Evolutionary conservation across 2,888 invertebrate species (phyloP), one percentile per base, ranked within the genome.

Genomic region (Elaeidobius kamerunicus): DNA sequence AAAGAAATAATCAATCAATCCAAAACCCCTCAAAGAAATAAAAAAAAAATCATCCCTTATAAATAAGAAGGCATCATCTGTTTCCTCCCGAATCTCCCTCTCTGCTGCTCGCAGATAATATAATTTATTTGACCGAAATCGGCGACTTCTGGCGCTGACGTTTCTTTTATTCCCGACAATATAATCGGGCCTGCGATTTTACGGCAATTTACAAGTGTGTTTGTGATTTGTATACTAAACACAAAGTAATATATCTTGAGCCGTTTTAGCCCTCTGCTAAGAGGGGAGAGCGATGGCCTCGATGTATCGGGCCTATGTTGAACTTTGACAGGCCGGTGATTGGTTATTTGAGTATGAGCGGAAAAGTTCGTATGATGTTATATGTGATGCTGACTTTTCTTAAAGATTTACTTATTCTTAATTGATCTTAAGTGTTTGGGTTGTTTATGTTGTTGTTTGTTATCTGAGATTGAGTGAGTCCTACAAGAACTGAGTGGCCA

Each of bases 221-320:
- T 56, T 56, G 56, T 58, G 58, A 58, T 58, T 58, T 58, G 56
- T 58, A 58, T 58, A 58, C 56, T 53, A 60, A 56, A 60, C 58
- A 58, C 61, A 60, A 59, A 60, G 57, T 59, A 55, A 61, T 61
- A 61, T 61, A 61, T 62, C 62, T 62, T 57, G 60, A 61, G 60
- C 61, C 56, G 58, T 56, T 59, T 55, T 49, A n/a, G n/a, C n/a
- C n/a, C n/a, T n/a, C n/a, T n/a, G 39, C 18, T 39, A 14, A 30
- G 50, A 52, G 58, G 57, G 48, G 50, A 30, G 42, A 34, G 27
- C 19, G 27, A 41, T 16, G n/a, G n/a, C n/a, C n/a, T n/a, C n/a
- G n/a, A n/a, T n/a, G n/a, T n/a, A 53, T 49, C 16, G 56, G 41
- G 41, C 48, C 40, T 47, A 32, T 43, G 36, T 43, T 52, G 17